Evolutionary conservation across 2,888 invertebrate species (phyloP).

Genomic region (Molanna angustata): DNA sequence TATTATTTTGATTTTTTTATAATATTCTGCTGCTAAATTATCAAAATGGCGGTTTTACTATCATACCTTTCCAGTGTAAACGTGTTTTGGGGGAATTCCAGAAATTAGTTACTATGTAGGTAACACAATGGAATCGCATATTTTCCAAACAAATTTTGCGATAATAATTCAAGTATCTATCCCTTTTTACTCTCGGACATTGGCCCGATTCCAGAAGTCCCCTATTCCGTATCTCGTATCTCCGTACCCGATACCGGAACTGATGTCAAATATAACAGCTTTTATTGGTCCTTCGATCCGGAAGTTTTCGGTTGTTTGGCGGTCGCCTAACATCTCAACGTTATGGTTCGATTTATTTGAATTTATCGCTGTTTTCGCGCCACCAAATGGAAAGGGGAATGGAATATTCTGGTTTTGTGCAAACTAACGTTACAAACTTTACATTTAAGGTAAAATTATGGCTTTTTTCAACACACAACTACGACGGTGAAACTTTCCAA

Average conservation of each 20-base stretch:
- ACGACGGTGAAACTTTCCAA: too few relatives aligned
- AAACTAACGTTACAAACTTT: neutral
- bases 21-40: too few relatives aligned
- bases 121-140: too few relatives aligned
- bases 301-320: constrained; percentile 22
- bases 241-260: constrained; percentile 11
- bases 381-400: constrained; percentile 6
- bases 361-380: constrained; percentile 22
- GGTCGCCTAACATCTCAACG: constrained; percentile 13
- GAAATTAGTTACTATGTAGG: too few relatives aligned
- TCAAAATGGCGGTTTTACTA: too few relatives aligned
- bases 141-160: too few relatives aligned
- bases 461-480: neutral
- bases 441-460: neutral
- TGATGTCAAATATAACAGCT: constrained; percentile 16
- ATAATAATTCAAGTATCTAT: too few relatives aligned
- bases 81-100: too few relatives aligned
- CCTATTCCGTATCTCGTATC: neutral
- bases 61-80: too few relatives aligned
- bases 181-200: too few relatives aligned
- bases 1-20: too few relatives aligned
- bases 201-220: neutral
- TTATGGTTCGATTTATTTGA: constrained; percentile 20
- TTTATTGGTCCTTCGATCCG: constrained; percentile 22
- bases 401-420: neutral